phyloP scores from a whole-genome alignment of 2,797 vertebrate genomes.

The Cyclopterus lumpus region DNA sequence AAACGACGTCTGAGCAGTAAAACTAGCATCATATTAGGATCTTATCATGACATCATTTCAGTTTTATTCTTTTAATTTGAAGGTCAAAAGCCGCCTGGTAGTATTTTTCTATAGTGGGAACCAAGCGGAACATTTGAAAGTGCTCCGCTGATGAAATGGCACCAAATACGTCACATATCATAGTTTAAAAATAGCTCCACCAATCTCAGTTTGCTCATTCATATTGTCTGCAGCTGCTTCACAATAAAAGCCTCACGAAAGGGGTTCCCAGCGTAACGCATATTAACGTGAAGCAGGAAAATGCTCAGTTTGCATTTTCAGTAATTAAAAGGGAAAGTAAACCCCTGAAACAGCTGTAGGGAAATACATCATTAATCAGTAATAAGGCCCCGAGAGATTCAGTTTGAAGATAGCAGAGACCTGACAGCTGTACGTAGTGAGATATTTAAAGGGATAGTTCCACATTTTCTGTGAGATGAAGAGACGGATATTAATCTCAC shows the following conservation, averaged over 20 bases:
- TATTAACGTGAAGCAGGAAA: slow-evolving; percentile 23
- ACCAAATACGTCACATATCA: neutral
- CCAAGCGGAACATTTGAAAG: neutral
- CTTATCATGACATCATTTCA: neutral
- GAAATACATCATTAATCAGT: neutral
- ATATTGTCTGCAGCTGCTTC: neutral
- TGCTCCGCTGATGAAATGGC: neutral
- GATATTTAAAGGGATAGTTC: neutral
- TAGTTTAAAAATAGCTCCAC: neutral
- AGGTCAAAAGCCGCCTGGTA: neutral
- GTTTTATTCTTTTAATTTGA: neutral
- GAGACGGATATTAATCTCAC: neutral
- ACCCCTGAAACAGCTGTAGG: neutral
- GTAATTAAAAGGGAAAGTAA: neutral
- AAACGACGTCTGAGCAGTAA: neutral
- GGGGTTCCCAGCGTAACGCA: neutral
- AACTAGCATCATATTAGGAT: neutral
- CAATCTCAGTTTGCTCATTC: neutral
- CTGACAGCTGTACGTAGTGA: neutral
- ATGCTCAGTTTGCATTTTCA: neutral
- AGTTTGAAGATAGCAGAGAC: neutral
- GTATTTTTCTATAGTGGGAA: neutral
- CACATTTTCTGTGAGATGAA: neutral
- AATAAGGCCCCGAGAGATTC: neutral
- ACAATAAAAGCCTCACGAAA: slow-evolving; percentile 24